Evolutionary conservation across 2,113 vertebrate species (phyloP), one percentile per base, ranked within the genome.

Genomic region (Aramus guarauna): DNA sequence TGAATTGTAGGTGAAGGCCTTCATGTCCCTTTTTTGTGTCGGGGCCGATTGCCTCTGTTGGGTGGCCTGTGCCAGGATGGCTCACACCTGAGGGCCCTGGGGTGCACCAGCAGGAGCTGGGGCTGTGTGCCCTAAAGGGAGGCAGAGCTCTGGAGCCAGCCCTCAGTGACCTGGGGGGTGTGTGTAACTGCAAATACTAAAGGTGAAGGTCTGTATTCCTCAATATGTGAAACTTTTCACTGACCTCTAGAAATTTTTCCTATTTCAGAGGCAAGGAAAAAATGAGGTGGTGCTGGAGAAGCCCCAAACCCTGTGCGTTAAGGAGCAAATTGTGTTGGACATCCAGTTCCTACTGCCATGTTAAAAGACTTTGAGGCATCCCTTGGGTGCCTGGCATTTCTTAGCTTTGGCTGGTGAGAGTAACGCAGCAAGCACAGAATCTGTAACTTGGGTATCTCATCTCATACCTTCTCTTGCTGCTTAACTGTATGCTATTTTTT

Each of bases 161-260:
- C 21, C 60, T n/a, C 21, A 4, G 77, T 17, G 55, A n/a, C 13
- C 8, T 37, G 29, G 18, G 24, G 21, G 9, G 18, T 0, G 0
- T 2, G 4, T 36, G 11, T 18, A 32, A 22, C 39, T 52, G 50
- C 34, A 45, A 50, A 23, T 14, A 22, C 27, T 34, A 37, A 48
- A 67, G 18, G 14, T 15, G 41, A 72, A 23, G 23, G 5, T 59
- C 43, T 68, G 21, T 22, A 11, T 58, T 83, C 22, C 52, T 37
- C 11, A 68, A 16, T 17, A n/a, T 15, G 16, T 27, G 22, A 60
- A 92, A 71, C 9, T 56, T n/a, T 36, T 45, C 53, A 27, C 6
- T n/a, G 36, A 52, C 11, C 11, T 80, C 19, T 48, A 77, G 64
- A 66, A 76, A 68, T 15, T 3, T 67, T 4, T 73, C 29, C 19